These are phyloP conservation scores for Catostylus mosaicus DNA, from an alignment of 30 jellyfish, hydroid and myxozoan genomes.

Conservation along the genomic window DNA sequence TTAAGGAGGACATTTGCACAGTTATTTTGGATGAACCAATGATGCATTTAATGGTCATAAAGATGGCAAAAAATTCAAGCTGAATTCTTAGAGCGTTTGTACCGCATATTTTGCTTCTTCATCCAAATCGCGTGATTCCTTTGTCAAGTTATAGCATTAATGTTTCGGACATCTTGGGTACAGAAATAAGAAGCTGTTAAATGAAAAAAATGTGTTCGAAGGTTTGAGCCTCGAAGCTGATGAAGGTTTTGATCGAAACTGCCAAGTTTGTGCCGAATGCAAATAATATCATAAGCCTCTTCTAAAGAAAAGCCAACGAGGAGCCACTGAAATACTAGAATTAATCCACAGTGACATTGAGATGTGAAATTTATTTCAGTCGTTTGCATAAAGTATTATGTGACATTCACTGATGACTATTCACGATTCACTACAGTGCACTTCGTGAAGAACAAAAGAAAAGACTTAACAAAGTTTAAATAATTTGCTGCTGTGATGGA, in stretches of 20 bases:
- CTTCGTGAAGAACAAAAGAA: not conserved
- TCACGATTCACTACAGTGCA: no score
- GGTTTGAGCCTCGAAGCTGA: not conserved
- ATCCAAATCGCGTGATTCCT: no score
- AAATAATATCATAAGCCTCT: not conserved
- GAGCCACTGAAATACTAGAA: not conserved
- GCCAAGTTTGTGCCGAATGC: not conserved
- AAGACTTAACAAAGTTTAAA: not conserved
- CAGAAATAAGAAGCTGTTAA: not conserved
- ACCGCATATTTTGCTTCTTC: no score
- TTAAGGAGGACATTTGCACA: no score
- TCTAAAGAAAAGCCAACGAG: constrained; percentile 1
- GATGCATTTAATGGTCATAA: no score
- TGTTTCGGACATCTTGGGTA: not conserved
- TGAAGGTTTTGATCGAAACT: constrained; percentile 2
- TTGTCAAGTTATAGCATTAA: no score
- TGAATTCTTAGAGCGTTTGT: no score
- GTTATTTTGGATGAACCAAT: no score
- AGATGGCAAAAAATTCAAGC: no score
- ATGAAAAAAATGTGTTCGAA: not conserved
- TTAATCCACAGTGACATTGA: constrained; percentile 1
- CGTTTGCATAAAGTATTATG: not conserved
- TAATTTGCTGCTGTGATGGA: constrained; percentile 1
- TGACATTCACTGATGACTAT: constrained; percentile 3
- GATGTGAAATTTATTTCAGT: not conserved